Conservation (phyloP, 2,888 invertebrate species). For the Drosophila macrospina region DNA sequence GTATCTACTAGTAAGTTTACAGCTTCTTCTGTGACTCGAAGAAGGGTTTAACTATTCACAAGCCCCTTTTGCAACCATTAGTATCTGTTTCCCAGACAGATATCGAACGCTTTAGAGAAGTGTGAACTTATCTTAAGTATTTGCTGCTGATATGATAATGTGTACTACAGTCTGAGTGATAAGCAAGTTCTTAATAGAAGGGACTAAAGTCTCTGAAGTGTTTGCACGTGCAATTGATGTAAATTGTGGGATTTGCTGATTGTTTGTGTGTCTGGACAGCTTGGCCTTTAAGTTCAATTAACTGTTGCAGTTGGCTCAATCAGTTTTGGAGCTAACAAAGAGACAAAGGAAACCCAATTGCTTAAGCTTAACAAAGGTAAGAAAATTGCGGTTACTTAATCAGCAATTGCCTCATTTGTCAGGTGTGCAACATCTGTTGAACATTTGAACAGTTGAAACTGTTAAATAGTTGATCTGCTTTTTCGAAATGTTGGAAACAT, state of each 20-base stretch:
- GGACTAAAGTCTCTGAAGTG: too few species aligned
- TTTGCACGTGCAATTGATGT: constrained; percentile 17
- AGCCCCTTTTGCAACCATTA: too few species aligned
- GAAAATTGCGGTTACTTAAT: constrained; percentile 70
- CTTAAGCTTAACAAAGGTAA: constrained; percentile 51
- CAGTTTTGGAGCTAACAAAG: constrained; percentile 39
- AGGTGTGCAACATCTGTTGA: constrained; percentile 61
- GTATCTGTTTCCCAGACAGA: too few species aligned
- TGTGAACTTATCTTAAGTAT: constrained; percentile 16
- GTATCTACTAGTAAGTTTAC: too few species aligned
- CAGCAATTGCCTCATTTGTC: constrained; percentile 79
- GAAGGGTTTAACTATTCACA: too few species aligned
- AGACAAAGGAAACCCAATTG: constrained; percentile 32
- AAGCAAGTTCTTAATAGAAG: constrained; percentile 4
- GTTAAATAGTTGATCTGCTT: constrained; percentile 9
- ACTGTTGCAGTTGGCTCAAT: constrained; percentile 61
- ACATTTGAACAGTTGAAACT: constrained; percentile 31
- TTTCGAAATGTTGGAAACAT: constrained; percentile 10
- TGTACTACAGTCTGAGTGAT: too few species aligned
- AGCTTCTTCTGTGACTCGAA: too few species aligned
- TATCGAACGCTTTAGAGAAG: neutral
- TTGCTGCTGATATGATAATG: neutral
- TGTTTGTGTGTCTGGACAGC: constrained; percentile 36
- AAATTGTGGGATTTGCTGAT: constrained; percentile 21
- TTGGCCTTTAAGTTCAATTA: constrained; percentile 66